Percentiles rank a stretch among this genome's conserved stretches.
Evolutionary conservation across 2,888 invertebrate genomes (phyloP).

Genomic region (Lasius platythorax): DNA sequence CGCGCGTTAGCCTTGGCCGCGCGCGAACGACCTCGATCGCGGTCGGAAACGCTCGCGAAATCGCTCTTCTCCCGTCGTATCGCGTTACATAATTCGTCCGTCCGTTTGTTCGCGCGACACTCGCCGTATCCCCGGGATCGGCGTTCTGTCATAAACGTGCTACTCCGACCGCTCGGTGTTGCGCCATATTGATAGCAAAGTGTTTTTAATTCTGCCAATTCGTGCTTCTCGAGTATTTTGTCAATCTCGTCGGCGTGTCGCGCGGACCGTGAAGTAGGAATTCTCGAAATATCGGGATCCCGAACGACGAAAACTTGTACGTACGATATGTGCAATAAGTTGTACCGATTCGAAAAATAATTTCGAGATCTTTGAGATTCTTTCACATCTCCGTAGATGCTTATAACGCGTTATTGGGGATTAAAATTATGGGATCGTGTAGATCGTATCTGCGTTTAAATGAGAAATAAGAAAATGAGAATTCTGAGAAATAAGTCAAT

Average conservation of each 20-base stretch:
- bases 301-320: not conserved
- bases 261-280: not conserved
- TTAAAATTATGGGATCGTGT: not conserved
- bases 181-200: conserved; percentile 65
- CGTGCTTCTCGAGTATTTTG: not conserved
- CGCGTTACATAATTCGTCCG: conserved; percentile 19
- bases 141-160: conserved; percentile 47
- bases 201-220: conserved; percentile 53
- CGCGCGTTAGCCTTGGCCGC: conserved; percentile 56
- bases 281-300: not conserved
- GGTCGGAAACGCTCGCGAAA: conserved; percentile 47
- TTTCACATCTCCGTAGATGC: not conserved
- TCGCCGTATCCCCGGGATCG: not conserved
- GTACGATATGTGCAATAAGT: not conserved
- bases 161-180: conserved; percentile 52
- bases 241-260: not conserved
- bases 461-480: not conserved
- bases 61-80: conserved; percentile 7
- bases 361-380: not conserved
- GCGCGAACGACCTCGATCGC: conserved; percentile 55
- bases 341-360: not conserved
- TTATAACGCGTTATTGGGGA: not conserved
- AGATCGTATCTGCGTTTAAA: not conserved
- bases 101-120: not conserved
- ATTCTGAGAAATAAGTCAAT: not conserved